Percentiles rank a stretch among this genome's conserved stretches.
Conservation (phyloP, 2,888 invertebrate species). For the Noctua comes region DNA sequence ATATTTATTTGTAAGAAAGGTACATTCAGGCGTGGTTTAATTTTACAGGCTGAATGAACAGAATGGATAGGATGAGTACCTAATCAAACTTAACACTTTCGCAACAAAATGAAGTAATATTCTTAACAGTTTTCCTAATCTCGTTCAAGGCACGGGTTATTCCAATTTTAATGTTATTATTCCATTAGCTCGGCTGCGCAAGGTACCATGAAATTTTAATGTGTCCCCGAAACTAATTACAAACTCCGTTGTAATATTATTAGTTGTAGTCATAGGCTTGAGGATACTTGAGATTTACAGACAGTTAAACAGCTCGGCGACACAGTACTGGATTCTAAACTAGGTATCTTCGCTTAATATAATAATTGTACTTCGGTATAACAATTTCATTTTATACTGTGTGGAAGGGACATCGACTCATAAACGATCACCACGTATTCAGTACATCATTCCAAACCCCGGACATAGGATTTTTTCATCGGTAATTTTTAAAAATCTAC, state of each 20-base stretch:
- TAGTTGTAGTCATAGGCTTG: conserved; percentile 11
- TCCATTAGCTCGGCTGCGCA: conserved; percentile 8
- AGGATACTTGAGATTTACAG: conserved; percentile 19
- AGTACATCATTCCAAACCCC: not conserved
- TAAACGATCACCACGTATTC: too few species aligned
- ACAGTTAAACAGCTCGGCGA: conserved; percentile 11
- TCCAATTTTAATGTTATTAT: conserved; percentile 27
- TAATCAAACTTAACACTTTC: not conserved
- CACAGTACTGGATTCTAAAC: not conserved
- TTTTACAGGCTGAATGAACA: not conserved
- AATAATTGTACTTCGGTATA: not conserved
- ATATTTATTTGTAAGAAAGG: not conserved
- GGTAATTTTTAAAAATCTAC: not conserved
- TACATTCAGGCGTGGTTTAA: not conserved
- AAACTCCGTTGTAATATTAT: conserved; percentile 29
- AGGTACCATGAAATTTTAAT: conserved; percentile 38
- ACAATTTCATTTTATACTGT: not conserved
- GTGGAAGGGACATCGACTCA: not conserved
- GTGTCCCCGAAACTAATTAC: conserved; percentile 44
- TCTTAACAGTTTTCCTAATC: conserved; percentile 5
- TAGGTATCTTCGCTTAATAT: not conserved
- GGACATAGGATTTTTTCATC: not conserved
- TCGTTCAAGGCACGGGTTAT: conserved; percentile 15
- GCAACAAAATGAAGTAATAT: not conserved
- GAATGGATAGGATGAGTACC: not conserved